phyloP scores from a whole-genome alignment of 2,888 invertebrate species.

The Tortrix viridana region DNA sequence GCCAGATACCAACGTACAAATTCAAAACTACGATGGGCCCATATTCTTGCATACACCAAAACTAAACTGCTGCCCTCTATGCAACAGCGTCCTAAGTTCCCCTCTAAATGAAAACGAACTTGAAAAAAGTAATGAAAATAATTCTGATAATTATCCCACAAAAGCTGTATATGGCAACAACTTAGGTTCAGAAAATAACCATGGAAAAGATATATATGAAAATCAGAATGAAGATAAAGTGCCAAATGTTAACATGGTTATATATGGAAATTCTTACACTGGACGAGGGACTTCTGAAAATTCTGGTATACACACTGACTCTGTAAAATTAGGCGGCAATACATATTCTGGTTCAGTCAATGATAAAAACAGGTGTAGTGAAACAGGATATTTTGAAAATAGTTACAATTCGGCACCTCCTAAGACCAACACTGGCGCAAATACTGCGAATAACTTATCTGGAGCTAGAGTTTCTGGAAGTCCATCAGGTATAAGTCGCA shows the following conservation, averaged over 20 bases:
- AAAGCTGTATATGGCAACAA: conserved; percentile 2
- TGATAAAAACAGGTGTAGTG: not conserved
- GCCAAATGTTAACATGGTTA: not conserved
- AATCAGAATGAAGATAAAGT: not conserved
- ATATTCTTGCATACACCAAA: conserved; percentile 48
- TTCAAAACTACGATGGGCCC: conserved; percentile 63
- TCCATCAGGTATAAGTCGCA: no score
- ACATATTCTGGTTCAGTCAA: not conserved
- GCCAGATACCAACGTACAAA: conserved; percentile 53
- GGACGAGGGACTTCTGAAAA: not conserved
- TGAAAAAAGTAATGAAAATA: not conserved
- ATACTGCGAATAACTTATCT: not conserved
- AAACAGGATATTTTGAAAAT: not conserved
- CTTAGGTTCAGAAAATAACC: not conserved
- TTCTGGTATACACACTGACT: no score
- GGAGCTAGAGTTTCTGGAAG: not conserved
- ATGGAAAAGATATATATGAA: not conserved
- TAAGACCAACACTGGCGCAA: not conserved
- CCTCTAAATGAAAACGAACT: not conserved
- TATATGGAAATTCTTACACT: not conserved
- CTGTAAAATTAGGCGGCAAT: not conserved
- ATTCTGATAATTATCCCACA: conserved; percentile 15
- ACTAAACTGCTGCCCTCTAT: conserved; percentile 22
- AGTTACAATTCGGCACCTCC: no score
- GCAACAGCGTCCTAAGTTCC: conserved; percentile 14